Conservation (phyloP, 2,113 vertebrate genomes). For the Ardeotis arabs region DNA sequence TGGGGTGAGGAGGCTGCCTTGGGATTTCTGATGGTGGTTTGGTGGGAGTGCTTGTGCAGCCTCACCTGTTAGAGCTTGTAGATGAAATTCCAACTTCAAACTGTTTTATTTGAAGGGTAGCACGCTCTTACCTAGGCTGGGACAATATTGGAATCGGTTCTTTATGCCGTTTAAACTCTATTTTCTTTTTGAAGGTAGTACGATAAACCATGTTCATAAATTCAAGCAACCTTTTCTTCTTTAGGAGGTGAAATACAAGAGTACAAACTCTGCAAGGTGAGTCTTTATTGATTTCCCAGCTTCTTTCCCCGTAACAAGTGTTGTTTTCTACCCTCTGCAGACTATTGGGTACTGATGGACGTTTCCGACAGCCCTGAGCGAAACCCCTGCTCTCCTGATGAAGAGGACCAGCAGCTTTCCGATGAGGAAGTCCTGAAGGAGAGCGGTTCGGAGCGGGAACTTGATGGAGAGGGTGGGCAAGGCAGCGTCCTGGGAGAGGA, state of each 20-base stretch:
- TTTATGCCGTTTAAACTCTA: background rate
- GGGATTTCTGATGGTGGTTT: too few relatives aligned
- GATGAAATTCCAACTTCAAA: background rate
- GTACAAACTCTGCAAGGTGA: background rate
- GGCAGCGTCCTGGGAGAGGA: slow-evolving; percentile 70
- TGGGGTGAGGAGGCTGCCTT: background rate
- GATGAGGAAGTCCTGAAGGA: slow-evolving; percentile 84
- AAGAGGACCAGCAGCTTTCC: slow-evolving; percentile 74
- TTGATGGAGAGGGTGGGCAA: slow-evolving; percentile 64
- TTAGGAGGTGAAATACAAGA: background rate
- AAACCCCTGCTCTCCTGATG: slow-evolving; percentile 88
- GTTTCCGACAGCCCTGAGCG: slow-evolving; percentile 90
- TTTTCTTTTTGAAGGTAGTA: background rate
- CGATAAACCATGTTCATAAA: background rate
- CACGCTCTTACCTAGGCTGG: background rate
- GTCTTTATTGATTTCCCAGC: background rate
- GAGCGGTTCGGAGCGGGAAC: slow-evolving; percentile 70
- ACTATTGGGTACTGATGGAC: slow-evolving; percentile 84
- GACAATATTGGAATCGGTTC: background rate
- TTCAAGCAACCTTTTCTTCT: background rate
- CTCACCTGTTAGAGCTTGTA: background rate
- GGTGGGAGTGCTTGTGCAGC: background rate
- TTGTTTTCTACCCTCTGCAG: slow-evolving; percentile 47
- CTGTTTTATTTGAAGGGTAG: background rate
- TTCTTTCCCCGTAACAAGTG: background rate